phyloP scores from a whole-genome alignment of 2,888 invertebrate genomes.

The Harmothoe impar region DNA sequence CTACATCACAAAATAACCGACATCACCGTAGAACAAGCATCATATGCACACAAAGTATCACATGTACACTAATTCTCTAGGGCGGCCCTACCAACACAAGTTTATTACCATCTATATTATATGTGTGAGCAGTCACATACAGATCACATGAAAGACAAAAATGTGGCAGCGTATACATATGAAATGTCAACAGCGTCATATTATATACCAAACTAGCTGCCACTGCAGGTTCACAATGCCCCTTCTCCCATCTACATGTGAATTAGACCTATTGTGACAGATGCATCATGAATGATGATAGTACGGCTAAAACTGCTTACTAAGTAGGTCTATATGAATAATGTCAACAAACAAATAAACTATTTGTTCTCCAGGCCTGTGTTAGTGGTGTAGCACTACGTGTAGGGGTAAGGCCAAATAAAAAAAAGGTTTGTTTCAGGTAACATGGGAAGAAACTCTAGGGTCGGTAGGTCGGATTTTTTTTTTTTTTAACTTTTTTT shows the following conservation, averaged over 20 bases:
- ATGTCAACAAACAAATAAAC: neutral
- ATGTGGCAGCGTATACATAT: too few species aligned
- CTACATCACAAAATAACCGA: too few species aligned
- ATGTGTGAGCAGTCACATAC: neutral
- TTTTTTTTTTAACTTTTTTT: too few species aligned
- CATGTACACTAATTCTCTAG: neutral
- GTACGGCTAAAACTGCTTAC: neutral
- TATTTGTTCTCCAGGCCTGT: neutral
- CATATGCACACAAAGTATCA: too few species aligned
- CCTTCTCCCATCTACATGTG: neutral
- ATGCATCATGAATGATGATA: neutral
- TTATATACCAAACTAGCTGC: neutral
- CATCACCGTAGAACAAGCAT: too few species aligned
- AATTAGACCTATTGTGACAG: too few species aligned
- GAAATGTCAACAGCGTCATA: too few species aligned
- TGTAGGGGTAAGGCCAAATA: too few species aligned
- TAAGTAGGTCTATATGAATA: neutral
- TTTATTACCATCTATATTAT: neutral
- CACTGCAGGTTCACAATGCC: neutral
- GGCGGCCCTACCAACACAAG: neutral
- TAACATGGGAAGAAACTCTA: too few species aligned
- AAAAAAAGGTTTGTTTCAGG: too few species aligned
- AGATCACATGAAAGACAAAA: neutral
- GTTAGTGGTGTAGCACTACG: too few species aligned
- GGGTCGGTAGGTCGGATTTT: too few species aligned